Percentiles rank a stretch among this genome's conserved stretches.
Evolutionary conservation across 92 coral and sea anemone genomes (phyloP).

Genomic region (Ricordea florida): DNA sequence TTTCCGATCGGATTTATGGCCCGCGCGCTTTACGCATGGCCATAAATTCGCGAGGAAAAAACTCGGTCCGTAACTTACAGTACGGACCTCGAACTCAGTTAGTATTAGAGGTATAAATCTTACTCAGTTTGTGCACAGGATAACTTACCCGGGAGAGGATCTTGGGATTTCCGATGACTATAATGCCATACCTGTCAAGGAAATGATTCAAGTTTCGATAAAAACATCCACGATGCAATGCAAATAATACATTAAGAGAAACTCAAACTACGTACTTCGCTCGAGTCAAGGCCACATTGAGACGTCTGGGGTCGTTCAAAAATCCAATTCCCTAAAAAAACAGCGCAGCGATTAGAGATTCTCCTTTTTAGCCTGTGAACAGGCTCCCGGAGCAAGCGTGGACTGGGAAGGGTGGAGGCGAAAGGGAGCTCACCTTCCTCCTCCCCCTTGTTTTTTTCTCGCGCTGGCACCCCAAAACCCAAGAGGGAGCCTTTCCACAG

Average conservation of each 20-base stretch:
- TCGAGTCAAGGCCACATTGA: conserved; percentile 97
- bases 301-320: conserved; percentile 96
- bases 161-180: conserved; percentile 98
- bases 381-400: too few relatives aligned
- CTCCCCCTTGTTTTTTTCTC: too few relatives aligned
- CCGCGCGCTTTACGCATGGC: too few relatives aligned
- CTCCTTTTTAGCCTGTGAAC: too few relatives aligned
- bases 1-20: too few relatives aligned
- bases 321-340: conserved; percentile 94
- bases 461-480: too few relatives aligned
- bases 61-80: too few relatives aligned
- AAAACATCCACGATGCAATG: neutral
- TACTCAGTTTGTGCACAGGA: neutral
- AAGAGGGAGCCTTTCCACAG: too few relatives aligned
- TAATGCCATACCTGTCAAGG: conserved; percentile 86
- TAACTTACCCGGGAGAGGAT: conserved; percentile 86
- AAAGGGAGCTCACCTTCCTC: too few relatives aligned
- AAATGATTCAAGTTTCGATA: neutral
- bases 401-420: too few relatives aligned
- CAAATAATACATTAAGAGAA: neutral
- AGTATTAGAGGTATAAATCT: neutral
- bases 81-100: neutral
- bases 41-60: too few relatives aligned
- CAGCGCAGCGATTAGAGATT: too few relatives aligned
- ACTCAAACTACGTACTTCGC: conserved; percentile 79